A percentile compares a stretch with the other conserved stretches of the same genome.
These are phyloP conservation scores for Tenthredo livida DNA, from an alignment of 2,888 invertebrate species.

Conservation along the genomic window DNA sequence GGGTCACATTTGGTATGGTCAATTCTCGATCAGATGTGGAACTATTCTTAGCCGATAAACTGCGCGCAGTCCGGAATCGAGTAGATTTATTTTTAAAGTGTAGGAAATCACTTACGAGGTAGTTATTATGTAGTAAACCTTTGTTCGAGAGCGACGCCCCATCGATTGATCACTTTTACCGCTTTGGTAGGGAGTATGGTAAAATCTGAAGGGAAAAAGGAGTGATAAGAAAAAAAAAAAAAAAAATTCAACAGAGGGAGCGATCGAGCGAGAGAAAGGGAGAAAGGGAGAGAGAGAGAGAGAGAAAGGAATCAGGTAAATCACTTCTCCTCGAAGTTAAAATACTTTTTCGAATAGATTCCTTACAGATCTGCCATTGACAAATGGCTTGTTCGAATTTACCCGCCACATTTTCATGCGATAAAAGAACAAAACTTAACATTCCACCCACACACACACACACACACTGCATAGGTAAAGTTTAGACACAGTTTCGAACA, in stretches of 20 bases:
- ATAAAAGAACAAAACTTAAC: neutral
- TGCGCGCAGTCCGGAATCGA: neutral
- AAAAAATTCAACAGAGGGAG: neutral
- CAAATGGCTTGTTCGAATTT: slow-evolving; percentile 41
- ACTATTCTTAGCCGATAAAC: neutral
- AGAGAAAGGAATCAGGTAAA: neutral
- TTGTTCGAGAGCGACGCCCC: slow-evolving; percentile 28
- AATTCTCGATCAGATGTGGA: neutral
- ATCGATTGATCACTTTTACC: slow-evolving; percentile 38
- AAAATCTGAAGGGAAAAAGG: neutral
- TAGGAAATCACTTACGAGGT: slow-evolving; percentile 30
- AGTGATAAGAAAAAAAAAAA: neutral
- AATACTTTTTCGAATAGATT: slow-evolving; percentile 30
- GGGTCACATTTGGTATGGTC: neutral
- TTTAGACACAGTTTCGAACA: neutral
- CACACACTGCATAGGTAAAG: neutral
- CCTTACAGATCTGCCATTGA: neutral
- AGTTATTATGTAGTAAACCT: slow-evolving; percentile 41
- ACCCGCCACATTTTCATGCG: slow-evolving; percentile 7
- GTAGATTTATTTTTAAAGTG: slow-evolving; percentile 11
- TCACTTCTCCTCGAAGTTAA: slow-evolving; percentile 17
- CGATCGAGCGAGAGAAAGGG: too few species aligned
- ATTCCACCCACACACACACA: neutral
- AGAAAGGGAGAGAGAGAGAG: too few species aligned
- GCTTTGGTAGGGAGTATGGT: neutral